A percentile compares a stretch with the other conserved stretches of the same genome.
Conservation (phyloP, 2,888 invertebrate genomes). For the Ennomos quercinarius region DNA sequence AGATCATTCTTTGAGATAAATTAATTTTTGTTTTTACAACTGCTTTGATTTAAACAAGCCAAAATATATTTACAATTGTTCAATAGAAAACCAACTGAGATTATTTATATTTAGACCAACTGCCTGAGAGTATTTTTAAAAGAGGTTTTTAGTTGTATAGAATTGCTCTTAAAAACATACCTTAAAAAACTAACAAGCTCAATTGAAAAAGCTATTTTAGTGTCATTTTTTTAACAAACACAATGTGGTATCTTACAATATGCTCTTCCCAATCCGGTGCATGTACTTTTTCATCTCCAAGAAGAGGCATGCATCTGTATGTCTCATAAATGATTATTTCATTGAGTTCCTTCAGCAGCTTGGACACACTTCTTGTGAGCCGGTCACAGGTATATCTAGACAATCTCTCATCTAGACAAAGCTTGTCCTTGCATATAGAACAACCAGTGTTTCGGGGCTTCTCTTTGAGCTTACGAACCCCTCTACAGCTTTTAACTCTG, state of each 20-base stretch:
- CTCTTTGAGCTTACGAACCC: constrained; percentile 29
- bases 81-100: neutral
- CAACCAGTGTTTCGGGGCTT: constrained; percentile 41
- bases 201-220: neutral
- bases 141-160: no score
- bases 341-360: constrained; percentile 43
- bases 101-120: no score
- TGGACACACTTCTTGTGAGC: constrained; percentile 61
- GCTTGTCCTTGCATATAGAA: constrained; percentile 43
- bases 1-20: no score
- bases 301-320: constrained; percentile 74
- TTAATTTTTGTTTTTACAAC: no score
- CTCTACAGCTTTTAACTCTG: constrained; percentile 5
- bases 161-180: no score
- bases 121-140: no score
- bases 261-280: constrained; percentile 71
- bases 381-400: constrained; percentile 20
- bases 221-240: constrained; percentile 45
- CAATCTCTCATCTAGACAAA: constrained; percentile 45
- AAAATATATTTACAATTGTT: neutral
- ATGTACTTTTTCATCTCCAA: constrained; percentile 65
- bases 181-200: neutral
- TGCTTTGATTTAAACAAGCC: no score
- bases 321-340: constrained; percentile 64
- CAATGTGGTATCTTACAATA: constrained; percentile 63